phyloP scores from a whole-genome alignment of 2,888 invertebrate genomes.

The Drosophila neotestacea region DNA sequence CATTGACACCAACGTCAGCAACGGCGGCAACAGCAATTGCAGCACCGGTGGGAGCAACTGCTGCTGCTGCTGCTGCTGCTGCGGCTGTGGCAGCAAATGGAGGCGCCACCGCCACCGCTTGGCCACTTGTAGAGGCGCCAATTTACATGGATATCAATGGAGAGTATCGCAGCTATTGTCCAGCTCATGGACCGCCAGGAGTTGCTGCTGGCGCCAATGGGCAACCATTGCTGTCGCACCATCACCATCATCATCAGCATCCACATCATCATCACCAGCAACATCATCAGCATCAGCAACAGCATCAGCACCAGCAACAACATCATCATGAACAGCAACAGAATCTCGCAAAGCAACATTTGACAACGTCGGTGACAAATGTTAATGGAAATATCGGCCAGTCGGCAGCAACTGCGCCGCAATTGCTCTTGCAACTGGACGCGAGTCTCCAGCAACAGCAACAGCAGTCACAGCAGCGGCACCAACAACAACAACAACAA shows the following conservation, averaged over 20 bases:
- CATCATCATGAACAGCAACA: constrained; percentile 39
- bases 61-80: constrained; percentile 28
- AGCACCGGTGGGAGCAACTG: constrained; percentile 30
- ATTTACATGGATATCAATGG: constrained; percentile 88
- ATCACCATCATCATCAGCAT: constrained; percentile 25
- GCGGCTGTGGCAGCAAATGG: constrained; percentile 63
- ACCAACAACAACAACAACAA: constrained; percentile 70
- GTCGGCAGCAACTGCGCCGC: constrained; percentile 73
- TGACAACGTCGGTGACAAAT: constrained; percentile 64
- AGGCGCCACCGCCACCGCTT: constrained; percentile 83
- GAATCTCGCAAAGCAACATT: constrained; percentile 57
- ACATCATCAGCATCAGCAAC: constrained; percentile 25
- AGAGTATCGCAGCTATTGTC: constrained; percentile 86
- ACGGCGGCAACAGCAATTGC: constrained; percentile 57
- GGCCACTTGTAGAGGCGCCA: constrained; percentile 86
- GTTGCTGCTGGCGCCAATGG: constrained; percentile 60
- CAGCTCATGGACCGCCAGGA: constrained; percentile 83
- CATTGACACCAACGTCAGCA: constrained; percentile 82
- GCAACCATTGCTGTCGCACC: constrained; percentile 33
- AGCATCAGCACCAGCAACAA: constrained; percentile 30
- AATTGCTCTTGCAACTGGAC: constrained; percentile 91
- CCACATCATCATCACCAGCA: constrained; percentile 47
- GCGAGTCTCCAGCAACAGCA: constrained; percentile 88
- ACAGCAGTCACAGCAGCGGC: constrained; percentile 50
- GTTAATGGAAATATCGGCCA: constrained; percentile 70